A percentile compares a stretch with the other conserved stretches of the same genome.
These are phyloP conservation scores for Drosophila kambysellisi DNA, from an alignment of 2,888 invertebrate species.

Conservation along the genomic window DNA sequence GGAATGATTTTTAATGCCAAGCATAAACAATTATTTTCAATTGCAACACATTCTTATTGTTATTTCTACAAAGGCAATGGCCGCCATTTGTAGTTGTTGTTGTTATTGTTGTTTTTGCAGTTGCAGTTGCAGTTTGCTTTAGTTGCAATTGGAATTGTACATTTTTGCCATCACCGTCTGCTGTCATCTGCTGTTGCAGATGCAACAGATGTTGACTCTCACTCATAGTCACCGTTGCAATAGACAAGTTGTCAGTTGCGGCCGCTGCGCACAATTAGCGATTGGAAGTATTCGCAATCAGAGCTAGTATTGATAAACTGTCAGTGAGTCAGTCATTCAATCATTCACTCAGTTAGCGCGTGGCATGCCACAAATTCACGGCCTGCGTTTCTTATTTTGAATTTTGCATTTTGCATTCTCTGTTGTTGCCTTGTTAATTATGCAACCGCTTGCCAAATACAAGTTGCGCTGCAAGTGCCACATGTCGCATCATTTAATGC, in stretches of 20 bases:
- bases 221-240: neutral
- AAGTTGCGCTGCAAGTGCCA: slow-evolving; percentile 13
- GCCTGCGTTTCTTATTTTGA: slow-evolving; percentile 50
- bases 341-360: slow-evolving; percentile 37
- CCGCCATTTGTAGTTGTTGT: slow-evolving; percentile 54
- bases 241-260: slow-evolving; percentile 25
- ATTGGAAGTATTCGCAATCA: slow-evolving; percentile 13
- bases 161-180: slow-evolving; percentile 34
- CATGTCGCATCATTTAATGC: slow-evolving; percentile 45
- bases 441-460: slow-evolving; percentile 33
- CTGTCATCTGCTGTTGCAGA: slow-evolving; percentile 43
- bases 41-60: slow-evolving; percentile 78
- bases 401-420: neutral
- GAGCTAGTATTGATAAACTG: slow-evolving; percentile 41
- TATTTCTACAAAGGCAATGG: slow-evolving; percentile 63
- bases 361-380: slow-evolving; percentile 51
- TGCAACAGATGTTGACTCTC: slow-evolving; percentile 60
- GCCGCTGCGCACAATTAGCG: slow-evolving; percentile 44
- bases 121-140: slow-evolving; percentile 37
- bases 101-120: slow-evolving; percentile 12
- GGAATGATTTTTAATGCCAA: slow-evolving; percentile 79
- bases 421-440: slow-evolving; percentile 32
- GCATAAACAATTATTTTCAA: slow-evolving; percentile 78
- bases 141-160: slow-evolving; percentile 66
- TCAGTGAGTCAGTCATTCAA: slow-evolving; percentile 41